Evolutionary conservation across 1,140 invertebrate genomes (phyloP), one percentile per base, ranked within the genome.

Genomic region (Nephila pilipes): DNA sequence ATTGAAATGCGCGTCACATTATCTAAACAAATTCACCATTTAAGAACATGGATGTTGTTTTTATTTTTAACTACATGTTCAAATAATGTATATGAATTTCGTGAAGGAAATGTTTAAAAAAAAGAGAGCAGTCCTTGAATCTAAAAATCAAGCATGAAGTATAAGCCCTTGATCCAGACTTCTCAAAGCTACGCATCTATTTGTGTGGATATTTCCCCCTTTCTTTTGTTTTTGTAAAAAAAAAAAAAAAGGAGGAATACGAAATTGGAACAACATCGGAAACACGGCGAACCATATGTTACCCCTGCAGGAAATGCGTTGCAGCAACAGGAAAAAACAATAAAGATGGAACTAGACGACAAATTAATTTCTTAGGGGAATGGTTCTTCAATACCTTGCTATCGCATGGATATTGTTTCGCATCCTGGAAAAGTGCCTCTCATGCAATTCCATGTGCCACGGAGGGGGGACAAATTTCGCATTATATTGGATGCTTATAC

Each of bases 351-450:
- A 75, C 69, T 75, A 75, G 69, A 75, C 69, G 69, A 75, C 69
- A 75, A 75, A 75, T 75, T 75, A 75, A 75, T 75, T 75, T 75
- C 69, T 75, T 75, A 75, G 69, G 29, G 63, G 69, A 75, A 75
- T 75, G 69, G 69, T 29, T 75, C 69, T 75, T 75, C 69, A 75
- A 75, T 75, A 75, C 69, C 69, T 75, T 32, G 69, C 69, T 36
- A 36, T 75, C 10, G 69, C 32, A 1, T 8, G 32, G 69, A 32
- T 75, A 75, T 75, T 75, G 69, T 75, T 75, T 32, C 69, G 69
- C 2, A 32, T 8, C 3, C 29, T 29, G 16, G 69, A 32, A 75
- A 75, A 75, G 69, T 75, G 69, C 32, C 69, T 75, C 69, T 75
- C 69, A 75, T 75, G 69, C 69, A 75, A 75, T 75, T 75, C 69